Evolutionary conservation across 2,888 invertebrate species (phyloP).

Genomic region (Eupithecia centaureata): DNA sequence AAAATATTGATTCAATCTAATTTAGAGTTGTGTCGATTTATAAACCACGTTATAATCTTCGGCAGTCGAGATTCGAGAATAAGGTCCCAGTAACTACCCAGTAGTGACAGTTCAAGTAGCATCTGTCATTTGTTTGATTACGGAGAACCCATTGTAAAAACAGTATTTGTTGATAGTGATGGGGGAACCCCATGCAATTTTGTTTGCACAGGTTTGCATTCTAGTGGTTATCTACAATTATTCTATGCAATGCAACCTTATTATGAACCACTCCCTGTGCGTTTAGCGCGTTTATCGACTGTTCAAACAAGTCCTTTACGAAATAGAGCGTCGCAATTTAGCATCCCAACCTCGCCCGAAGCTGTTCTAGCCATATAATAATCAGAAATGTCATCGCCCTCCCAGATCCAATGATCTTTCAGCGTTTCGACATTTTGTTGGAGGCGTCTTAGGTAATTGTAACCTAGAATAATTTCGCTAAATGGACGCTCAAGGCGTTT

Average conservation of each 20-base stretch:
- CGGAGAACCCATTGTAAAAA: not conserved
- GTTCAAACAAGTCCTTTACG: constrained; percentile 12
- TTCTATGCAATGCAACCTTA: constrained; percentile 13
- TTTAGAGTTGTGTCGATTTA: too few species aligned
- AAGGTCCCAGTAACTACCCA: not conserved
- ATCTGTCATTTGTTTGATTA: not conserved
- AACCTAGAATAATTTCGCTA: constrained; percentile 11
- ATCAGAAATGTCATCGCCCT: constrained; percentile 21
- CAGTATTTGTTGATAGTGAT: not conserved
- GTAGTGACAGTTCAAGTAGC: not conserved
- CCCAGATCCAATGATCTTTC: constrained; percentile 13
- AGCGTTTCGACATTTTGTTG: constrained; percentile 11
- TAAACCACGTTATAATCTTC: not conserved
- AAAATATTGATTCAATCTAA: too few species aligned
- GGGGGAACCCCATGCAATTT: not conserved
- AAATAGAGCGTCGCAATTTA: constrained; percentile 4
- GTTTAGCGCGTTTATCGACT: constrained; percentile 16
- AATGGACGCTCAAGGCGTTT: constrained; percentile 9
- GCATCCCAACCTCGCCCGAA: constrained; percentile 5
- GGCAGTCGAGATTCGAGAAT: not conserved
- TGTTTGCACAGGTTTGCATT: constrained; percentile 11
- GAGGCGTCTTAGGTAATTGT: constrained; percentile 11
- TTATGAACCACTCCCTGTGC: constrained; percentile 18
- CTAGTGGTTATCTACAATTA: constrained; percentile 5
- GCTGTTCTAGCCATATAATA: constrained; percentile 17